phyloP scores from a whole-genome alignment of 2,113 vertebrate species.

The Varanus salvator region DNA sequence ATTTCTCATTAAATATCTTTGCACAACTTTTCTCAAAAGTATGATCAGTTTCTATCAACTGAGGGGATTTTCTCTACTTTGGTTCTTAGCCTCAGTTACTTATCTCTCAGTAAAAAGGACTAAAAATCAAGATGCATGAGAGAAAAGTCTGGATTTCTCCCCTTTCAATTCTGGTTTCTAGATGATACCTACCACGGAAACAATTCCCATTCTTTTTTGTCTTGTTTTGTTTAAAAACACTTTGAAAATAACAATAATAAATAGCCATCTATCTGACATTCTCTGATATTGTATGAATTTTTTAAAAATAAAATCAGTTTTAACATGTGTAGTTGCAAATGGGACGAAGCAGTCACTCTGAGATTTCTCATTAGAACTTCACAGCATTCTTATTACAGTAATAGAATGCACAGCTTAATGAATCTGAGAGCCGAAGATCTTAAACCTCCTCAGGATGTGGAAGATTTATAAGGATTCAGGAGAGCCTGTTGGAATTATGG shows the following conservation, averaged over 20 bases:
- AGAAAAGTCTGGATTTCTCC: background rate
- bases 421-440: constrained; percentile 5
- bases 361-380: background rate
- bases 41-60: background rate
- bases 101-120: background rate
- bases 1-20: background rate
- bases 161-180: background rate
- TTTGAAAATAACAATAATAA: background rate
- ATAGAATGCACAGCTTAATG: background rate
- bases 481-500: constrained; percentile 48
- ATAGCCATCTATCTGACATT: background rate
- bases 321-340: background rate
- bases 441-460: constrained; percentile 29
- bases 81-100: background rate
- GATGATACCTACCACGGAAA: background rate
- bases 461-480: constrained; percentile 46
- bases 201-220: background rate
- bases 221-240: background rate
- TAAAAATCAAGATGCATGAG: background rate
- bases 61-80: background rate
- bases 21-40: background rate
- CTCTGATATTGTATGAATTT: background rate
- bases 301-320: background rate
- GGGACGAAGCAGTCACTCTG: background rate
- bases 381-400: background rate